Conservation (phyloP, 1,140 invertebrate species). For the Bombus impatiens region DNA sequence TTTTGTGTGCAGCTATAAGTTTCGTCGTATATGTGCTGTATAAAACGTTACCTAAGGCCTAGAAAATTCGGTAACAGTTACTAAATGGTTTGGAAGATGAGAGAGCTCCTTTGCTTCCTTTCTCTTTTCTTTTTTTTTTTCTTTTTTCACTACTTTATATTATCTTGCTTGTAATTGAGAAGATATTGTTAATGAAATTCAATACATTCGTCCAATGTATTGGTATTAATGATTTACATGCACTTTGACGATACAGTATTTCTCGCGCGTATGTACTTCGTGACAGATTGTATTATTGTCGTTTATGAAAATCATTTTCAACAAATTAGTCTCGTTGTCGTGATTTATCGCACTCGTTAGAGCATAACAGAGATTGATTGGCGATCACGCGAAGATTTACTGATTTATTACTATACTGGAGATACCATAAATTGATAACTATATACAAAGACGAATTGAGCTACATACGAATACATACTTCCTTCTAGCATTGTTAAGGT, state of each 20-base stretch:
- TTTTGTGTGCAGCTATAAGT: neutral
- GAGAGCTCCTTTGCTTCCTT: neutral
- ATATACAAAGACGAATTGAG: neutral
- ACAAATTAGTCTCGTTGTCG: neutral
- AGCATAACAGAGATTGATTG: neutral
- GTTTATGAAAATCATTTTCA: neutral
- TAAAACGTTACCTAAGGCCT: neutral
- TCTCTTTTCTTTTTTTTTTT: neutral
- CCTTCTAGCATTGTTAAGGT: neutral
- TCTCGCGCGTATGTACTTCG: no score
- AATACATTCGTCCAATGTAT: neutral
- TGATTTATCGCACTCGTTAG: neutral
- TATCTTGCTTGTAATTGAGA: neutral
- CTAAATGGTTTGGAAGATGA: no score
- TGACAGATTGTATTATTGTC: neutral
- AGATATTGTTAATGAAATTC: neutral
- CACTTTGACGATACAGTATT: neutral
- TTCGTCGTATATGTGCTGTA: neutral
- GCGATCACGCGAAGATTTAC: neutral
- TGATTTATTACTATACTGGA: neutral
- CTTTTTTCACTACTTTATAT: neutral
- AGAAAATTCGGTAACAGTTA: neutral
- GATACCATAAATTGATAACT: neutral
- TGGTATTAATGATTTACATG: neutral
- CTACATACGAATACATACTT: neutral